Conservation (phyloP, 2,113 vertebrate species). For the Nyctereutes procyonoides region DNA sequence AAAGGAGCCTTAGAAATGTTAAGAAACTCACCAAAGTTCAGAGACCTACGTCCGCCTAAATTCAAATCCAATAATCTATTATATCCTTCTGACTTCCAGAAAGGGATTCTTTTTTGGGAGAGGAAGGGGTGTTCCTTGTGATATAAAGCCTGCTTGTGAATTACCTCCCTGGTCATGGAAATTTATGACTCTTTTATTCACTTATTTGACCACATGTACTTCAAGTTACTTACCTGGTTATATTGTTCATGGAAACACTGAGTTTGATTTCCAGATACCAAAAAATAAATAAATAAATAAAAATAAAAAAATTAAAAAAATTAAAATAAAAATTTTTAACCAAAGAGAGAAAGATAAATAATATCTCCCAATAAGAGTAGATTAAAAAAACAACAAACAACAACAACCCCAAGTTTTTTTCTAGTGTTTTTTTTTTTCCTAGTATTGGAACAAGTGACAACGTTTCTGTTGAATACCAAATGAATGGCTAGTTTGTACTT, state of each 20-base stretch:
- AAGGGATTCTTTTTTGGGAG: not conserved
- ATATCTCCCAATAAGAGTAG: not conserved
- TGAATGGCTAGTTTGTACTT: not conserved
- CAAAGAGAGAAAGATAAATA: not conserved
- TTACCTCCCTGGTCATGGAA: not conserved
- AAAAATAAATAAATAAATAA: not conserved
- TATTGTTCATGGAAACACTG: not conserved
- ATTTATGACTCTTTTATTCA: not conserved
- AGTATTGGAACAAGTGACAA: not conserved
- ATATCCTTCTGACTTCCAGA: not conserved
- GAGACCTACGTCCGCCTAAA: not conserved
- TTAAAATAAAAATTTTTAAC: no score
- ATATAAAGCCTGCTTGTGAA: not conserved
- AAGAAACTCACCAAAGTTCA: not conserved
- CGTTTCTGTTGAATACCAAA: not conserved
- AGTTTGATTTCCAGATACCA: constrained; percentile 2
- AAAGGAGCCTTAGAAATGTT: not conserved
- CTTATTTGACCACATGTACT: not conserved
- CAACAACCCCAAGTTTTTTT: not conserved
- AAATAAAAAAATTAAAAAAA: not conserved
- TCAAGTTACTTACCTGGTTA: not conserved
- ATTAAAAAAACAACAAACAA: not conserved
- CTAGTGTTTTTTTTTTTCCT: not conserved
- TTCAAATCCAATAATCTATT: not conserved
- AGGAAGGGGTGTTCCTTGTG: not conserved